phyloP scores from a whole-genome alignment of 2,888 invertebrate species.

The Candidula unifasciata region DNA sequence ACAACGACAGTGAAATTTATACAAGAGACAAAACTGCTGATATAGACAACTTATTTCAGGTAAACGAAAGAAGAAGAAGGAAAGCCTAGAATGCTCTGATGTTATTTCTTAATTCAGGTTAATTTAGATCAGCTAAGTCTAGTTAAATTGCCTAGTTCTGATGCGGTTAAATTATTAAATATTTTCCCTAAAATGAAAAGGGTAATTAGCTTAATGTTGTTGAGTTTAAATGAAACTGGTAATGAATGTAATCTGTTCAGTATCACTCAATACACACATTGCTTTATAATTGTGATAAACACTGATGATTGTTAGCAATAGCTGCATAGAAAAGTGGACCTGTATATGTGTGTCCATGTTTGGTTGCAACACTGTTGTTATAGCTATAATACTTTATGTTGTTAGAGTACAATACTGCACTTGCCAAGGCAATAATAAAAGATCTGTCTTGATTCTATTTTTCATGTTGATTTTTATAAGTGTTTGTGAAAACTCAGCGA shows the following conservation, averaged over 20 bases:
- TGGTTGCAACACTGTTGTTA: background rate
- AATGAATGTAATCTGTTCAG: background rate
- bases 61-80: no score
- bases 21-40: no score
- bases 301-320: background rate
- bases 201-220: background rate
- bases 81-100: no score
- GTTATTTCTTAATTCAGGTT: no score
- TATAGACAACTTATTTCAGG: no score
- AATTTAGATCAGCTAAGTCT: no score
- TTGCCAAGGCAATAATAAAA: conserved; percentile 1
- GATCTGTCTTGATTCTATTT: conserved; percentile 3
- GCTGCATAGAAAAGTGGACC: background rate
- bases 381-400: conserved; percentile 13
- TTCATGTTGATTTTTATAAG: no score
- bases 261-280: background rate
- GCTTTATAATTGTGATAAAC: background rate
- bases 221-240: background rate
- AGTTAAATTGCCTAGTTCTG: no score
- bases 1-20: no score
- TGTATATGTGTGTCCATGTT: background rate
- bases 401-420: conserved; percentile 1
- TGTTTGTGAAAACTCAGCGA: no score
- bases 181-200: no score
- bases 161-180: no score